Percentiles rank a stretch among this genome's conserved stretches.
These are phyloP conservation scores for Psittacula derbiana DNA, from an alignment of 2,797 vertebrate genomes.

Conservation along the genomic window DNA sequence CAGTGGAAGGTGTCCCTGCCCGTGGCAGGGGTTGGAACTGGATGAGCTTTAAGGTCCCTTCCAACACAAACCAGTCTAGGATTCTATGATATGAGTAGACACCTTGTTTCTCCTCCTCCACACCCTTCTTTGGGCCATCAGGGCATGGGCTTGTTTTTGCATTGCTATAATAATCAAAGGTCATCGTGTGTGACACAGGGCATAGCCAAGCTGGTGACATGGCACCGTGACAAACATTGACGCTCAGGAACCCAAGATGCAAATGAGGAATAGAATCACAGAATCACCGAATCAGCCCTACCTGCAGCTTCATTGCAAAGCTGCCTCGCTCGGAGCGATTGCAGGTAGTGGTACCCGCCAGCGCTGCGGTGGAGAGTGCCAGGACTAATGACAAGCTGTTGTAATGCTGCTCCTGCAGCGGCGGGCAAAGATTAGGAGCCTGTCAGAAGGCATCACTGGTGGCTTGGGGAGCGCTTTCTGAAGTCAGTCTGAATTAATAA, in stretches of 20 bases:
- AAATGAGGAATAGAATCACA: rapidly evolving
- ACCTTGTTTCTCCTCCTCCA: not conserved
- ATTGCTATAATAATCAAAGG: rapidly evolving
- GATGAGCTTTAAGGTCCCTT: rapidly evolving
- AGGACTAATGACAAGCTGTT: constrained; percentile 21
- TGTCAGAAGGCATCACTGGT: constrained; percentile 59
- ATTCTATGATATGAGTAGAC: not conserved
- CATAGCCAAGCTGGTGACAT: not conserved
- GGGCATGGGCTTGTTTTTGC: rapidly evolving
- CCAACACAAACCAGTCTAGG: not conserved
- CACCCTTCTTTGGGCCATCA: rapidly evolving
- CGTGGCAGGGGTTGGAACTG: rapidly evolving
- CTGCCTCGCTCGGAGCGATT: rapidly evolving
- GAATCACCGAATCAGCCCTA: not conserved
- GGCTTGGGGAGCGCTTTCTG: constrained; percentile 51
- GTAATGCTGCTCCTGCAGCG: not conserved
- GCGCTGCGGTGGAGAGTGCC: not conserved
- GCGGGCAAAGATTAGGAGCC: constrained; percentile 42
- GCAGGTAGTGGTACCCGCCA: not conserved
- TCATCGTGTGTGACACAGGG: rapidly evolving
- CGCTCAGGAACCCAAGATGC: rapidly evolving
- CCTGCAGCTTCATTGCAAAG: not conserved
- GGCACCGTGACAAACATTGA: rapidly evolving
- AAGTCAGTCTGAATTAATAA: constrained; percentile 64
- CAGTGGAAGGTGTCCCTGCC: not conserved